Conservation (phyloP, 2,113 vertebrate genomes). For the Dicaeum eximium region DNA sequence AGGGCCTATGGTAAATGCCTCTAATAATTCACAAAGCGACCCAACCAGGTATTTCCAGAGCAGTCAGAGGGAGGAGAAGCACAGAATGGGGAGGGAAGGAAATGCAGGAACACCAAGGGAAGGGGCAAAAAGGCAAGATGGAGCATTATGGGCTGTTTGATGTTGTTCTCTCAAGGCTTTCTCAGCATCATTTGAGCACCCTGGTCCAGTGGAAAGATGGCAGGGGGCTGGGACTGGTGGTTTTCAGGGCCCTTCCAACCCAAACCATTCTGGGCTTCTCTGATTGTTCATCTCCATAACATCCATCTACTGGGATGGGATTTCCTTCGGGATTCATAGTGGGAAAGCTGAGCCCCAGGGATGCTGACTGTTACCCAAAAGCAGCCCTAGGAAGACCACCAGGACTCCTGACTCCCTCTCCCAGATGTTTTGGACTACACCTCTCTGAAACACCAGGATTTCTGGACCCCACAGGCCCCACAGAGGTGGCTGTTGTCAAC, state of each 20-base stretch:
- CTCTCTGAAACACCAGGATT: neutral
- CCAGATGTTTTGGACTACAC: neutral
- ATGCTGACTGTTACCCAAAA: neutral
- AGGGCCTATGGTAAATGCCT: conserved; percentile 67
- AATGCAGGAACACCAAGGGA: fast-evolving
- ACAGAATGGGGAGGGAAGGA: neutral
- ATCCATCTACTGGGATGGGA: neutral
- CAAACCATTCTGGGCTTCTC: neutral
- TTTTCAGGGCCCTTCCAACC: neutral
- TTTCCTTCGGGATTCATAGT: neutral
- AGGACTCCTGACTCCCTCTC: neutral
- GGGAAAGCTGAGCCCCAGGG: neutral
- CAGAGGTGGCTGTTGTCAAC: neutral
- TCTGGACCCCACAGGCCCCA: fast-evolving
- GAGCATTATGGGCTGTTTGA: neutral
- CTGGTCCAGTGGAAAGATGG: neutral
- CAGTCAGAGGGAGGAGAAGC: neutral
- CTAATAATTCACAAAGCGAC: conserved; percentile 66
- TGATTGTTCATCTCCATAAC: fast-evolving
- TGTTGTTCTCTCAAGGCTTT: neutral
- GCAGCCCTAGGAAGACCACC: neutral
- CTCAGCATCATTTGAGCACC: neutral
- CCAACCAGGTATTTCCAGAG: conserved; percentile 56
- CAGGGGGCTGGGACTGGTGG: neutral
- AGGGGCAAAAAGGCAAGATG: neutral